Evolutionary conservation across 2,113 vertebrate genomes (phyloP).

Genomic region (Odontophorus gujanensis): DNA sequence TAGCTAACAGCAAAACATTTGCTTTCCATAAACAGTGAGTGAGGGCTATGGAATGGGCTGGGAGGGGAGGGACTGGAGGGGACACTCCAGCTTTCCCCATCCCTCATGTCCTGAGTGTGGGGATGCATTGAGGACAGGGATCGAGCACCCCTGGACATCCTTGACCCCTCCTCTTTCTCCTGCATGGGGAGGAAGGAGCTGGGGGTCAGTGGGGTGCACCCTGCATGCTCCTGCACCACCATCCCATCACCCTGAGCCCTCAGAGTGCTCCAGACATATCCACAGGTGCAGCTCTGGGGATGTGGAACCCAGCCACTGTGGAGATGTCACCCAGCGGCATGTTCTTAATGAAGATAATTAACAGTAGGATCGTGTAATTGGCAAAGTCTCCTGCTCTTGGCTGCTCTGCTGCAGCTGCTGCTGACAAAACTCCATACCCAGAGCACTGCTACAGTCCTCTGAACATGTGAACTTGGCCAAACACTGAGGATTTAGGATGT

Average conservation of each 20-base stretch:
- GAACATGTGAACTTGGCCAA: not conserved
- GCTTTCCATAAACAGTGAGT: slow-evolving; percentile 63
- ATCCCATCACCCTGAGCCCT: not conserved
- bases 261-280: rapidly evolving
- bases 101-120: rapidly evolving
- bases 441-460: not conserved
- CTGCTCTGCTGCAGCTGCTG: slow-evolving; percentile 1
- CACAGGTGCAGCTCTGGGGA: rapidly evolving
- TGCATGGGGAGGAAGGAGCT: not conserved
- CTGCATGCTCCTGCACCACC: not conserved
- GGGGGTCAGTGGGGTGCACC: not conserved
- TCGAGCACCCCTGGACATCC: rapidly evolving
- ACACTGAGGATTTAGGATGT: not conserved
- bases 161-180: not conserved
- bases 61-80: slow-evolving; percentile 4
- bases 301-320: not conserved
- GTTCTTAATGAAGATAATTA: slow-evolving; percentile 26
- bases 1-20: slow-evolving; percentile 70
- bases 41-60: slow-evolving; percentile 15
- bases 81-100: not conserved
- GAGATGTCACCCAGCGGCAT: not conserved
- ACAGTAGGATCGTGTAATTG: not conserved
- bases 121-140: not conserved
- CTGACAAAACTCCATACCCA: not conserved
- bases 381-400: not conserved